These are phyloP conservation scores for Engystomops pustulosus DNA, from an alignment of 2,113 vertebrate species.

Conservation along the genomic window DNA sequence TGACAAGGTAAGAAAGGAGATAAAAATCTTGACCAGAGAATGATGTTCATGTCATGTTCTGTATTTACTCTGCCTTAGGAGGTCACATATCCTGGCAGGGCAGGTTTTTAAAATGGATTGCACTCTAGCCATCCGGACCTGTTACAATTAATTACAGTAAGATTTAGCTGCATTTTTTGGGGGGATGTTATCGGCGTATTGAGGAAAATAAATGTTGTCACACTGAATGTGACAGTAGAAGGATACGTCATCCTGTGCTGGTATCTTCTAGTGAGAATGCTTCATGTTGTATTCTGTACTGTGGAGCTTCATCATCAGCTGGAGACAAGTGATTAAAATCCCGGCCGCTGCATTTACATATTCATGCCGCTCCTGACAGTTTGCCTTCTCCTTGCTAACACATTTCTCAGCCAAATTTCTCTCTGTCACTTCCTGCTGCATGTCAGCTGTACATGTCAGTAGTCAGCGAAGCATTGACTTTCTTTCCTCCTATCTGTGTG, in stretches of 20 bases:
- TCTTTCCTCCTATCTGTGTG: slow-evolving; percentile 44
- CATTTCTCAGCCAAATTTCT: slow-evolving; percentile 48
- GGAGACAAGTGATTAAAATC: slow-evolving; percentile 58
- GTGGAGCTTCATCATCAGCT: slow-evolving; percentile 48
- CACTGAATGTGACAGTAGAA: slow-evolving; percentile 33
- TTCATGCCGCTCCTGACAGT: slow-evolving; percentile 50
- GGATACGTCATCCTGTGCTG: not conserved
- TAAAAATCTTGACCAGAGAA: too few relatives aligned
- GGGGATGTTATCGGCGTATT: not conserved
- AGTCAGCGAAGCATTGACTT: slow-evolving; percentile 46
- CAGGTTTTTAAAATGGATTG: too few relatives aligned
- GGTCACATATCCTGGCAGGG: too few relatives aligned
- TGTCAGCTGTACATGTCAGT: slow-evolving; percentile 50
- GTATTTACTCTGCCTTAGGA: too few relatives aligned
- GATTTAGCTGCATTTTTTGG: not conserved
- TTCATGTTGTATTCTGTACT: slow-evolving; percentile 43
- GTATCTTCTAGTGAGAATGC: slow-evolving; percentile 31
- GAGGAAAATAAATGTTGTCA: slow-evolving; percentile 45
- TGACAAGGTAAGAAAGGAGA: slow-evolving; percentile 84
- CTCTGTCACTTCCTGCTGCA: slow-evolving; percentile 49
- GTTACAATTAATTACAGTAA: slow-evolving; percentile 25
- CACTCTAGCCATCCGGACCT: not conserved
- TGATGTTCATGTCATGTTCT: not conserved
- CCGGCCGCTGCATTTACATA: slow-evolving; percentile 46
- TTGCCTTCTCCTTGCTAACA: slow-evolving; percentile 30